Conservation (phyloP, 2,888 invertebrate species). For the Dermolepida albohirtum region DNA sequence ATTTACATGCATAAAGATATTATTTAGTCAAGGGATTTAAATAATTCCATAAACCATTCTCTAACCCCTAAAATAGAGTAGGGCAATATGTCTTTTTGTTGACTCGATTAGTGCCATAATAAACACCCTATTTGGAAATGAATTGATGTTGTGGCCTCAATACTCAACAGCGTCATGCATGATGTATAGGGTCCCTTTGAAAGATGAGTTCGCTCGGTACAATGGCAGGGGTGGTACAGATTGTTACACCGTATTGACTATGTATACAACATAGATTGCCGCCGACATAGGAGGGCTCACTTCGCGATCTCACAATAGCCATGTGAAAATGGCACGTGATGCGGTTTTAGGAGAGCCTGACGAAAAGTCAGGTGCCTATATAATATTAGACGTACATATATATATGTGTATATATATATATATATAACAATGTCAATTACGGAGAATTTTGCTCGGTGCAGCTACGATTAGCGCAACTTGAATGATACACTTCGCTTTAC, state of each 20-base stretch:
- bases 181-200: conserved; percentile 39
- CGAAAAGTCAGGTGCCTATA: conserved; percentile 36
- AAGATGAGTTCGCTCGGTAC: conserved; percentile 47
- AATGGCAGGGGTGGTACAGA: conserved; percentile 51
- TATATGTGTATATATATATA: background rate
- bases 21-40: conserved; percentile 16
- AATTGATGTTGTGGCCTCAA: conserved; percentile 39
- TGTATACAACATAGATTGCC: conserved; percentile 36
- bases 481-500: conserved; percentile 22
- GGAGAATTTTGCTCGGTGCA: background rate
- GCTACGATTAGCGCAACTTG: conserved; percentile 25
- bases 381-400: background rate
- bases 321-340: conserved; percentile 44
- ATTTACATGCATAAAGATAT: background rate
- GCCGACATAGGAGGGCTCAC: conserved; percentile 38
- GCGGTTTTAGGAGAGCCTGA: conserved; percentile 35
- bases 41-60: conserved; percentile 22
- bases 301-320: conserved; percentile 40
- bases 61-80: conserved; percentile 29
- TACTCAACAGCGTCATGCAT: conserved; percentile 34
- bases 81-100: conserved; percentile 35
- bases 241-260: conserved; percentile 49
- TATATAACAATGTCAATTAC: background rate
- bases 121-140: conserved; percentile 39
- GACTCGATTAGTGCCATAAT: conserved; percentile 37